A percentile compares a stretch with the other conserved stretches of the same genome.
These are phyloP conservation scores for Carlito syrichta DNA, from an alignment of 2,113 vertebrate species.

Conservation along the genomic window DNA sequence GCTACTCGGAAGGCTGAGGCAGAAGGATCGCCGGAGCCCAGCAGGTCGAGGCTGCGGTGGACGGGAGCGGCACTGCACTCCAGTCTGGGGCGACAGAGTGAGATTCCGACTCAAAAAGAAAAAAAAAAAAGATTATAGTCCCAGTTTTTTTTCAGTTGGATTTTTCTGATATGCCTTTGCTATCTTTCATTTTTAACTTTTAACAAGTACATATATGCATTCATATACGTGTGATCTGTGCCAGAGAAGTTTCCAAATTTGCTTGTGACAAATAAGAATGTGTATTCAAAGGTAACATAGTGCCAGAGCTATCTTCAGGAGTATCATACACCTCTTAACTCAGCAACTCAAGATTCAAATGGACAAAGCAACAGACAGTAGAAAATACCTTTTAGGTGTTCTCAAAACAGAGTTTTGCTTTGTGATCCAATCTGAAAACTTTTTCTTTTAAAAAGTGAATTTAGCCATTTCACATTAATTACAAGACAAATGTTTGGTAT, in stretches of 20 bases:
- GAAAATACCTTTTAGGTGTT: not conserved
- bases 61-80: too few species aligned
- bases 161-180: not conserved
- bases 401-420: not conserved
- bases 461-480: not conserved
- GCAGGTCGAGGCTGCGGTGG: too few species aligned
- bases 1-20: too few species aligned
- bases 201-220: not conserved
- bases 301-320: not conserved
- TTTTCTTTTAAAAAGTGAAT: not conserved
- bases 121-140: too few species aligned
- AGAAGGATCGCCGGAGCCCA: too few species aligned
- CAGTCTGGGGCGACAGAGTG: too few species aligned
- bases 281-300: not conserved
- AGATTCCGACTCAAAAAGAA: too few species aligned
- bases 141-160: not conserved
- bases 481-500: not conserved
- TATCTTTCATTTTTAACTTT: not conserved
- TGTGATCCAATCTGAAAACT: not conserved
- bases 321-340: not conserved
- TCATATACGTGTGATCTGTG: not conserved
- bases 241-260: not conserved
- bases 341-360: not conserved
- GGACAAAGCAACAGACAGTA: not conserved
- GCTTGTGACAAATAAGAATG: not conserved